Conservation (phyloP, 2,797 vertebrate species). For the Amniataba percoides region DNA sequence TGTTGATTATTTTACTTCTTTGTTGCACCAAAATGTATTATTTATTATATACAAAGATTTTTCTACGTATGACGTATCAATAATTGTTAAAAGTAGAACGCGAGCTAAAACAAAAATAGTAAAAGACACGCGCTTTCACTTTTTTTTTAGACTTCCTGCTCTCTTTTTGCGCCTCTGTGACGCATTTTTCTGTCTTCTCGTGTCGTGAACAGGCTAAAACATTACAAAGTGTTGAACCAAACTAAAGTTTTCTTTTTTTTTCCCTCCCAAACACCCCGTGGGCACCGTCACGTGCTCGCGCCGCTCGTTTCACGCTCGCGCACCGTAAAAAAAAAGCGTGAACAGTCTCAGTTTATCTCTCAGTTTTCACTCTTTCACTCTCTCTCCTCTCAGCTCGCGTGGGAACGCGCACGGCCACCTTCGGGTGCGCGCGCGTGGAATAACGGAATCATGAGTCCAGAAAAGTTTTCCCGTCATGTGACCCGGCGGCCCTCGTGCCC, state of each 20-base stretch:
- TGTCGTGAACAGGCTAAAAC: background rate
- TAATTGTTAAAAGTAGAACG: background rate
- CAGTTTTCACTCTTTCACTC: background rate
- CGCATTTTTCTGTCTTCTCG: no score
- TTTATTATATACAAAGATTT: background rate
- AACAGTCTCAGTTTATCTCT: background rate
- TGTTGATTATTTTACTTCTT: accelerated
- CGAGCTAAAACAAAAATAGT: background rate
- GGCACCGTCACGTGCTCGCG: no score
- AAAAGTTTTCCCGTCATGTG: constrained; percentile 52
- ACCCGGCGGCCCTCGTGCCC: constrained; percentile 53
- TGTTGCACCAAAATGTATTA: background rate
- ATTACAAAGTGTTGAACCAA: background rate
- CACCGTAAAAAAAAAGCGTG: background rate
- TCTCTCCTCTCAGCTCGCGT: background rate
- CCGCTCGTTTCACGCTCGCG: background rate
- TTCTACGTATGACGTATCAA: background rate
- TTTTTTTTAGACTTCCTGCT: constrained; percentile 6
- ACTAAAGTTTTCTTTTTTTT: no score
- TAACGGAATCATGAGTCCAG: constrained; percentile 37
- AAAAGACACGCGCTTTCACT: constrained; percentile 35
- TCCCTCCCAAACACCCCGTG: background rate
- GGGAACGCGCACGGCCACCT: no score
- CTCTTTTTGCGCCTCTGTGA: background rate
- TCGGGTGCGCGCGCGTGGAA: background rate